Evolutionary conservation across 2,113 vertebrate species (phyloP).

Genomic region (Phycodurus eques): DNA sequence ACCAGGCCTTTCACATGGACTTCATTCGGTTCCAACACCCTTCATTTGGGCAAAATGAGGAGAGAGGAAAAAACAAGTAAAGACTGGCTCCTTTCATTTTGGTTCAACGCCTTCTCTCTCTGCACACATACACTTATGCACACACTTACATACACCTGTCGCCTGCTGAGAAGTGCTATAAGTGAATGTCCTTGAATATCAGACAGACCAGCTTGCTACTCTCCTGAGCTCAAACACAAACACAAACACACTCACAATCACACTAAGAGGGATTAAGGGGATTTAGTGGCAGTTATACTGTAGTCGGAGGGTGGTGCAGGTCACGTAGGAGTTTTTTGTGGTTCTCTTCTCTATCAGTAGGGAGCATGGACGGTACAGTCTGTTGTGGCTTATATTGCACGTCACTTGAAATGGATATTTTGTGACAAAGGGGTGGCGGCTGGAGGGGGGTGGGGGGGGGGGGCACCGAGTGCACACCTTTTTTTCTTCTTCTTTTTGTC

Average conservation of each 20-base stretch:
- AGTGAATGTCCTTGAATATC: conserved; percentile 53
- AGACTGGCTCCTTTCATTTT: conserved; percentile 66
- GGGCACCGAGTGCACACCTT: not conserved
- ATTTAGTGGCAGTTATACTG: conserved; percentile 54
- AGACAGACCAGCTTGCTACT: conserved; percentile 57
- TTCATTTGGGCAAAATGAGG: conserved; percentile 31
- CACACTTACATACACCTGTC: conserved; percentile 22
- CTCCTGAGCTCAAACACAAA: conserved; percentile 55
- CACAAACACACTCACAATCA: conserved; percentile 1
- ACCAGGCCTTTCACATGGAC: conserved; percentile 54
- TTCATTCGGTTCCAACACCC: conserved; percentile 50
- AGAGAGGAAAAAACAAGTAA: conserved; percentile 27
- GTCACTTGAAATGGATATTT: conserved; percentile 64
- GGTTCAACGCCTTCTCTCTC: conserved; percentile 66
- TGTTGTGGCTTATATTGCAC: conserved; percentile 78
- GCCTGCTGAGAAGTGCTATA: conserved; percentile 65
- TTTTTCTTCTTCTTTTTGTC: conserved; percentile 1
- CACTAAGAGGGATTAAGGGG: not conserved
- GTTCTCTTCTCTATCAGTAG: conserved; percentile 30
- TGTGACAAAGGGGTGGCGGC: conserved; percentile 20
- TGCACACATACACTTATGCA: conserved; percentile 2
- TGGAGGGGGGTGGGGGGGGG: not conserved
- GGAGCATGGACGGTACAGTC: conserved; percentile 72
- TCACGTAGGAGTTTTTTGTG: conserved; percentile 42
- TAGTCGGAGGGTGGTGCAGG: conserved; percentile 9